A percentile compares a stretch with the other conserved stretches of the same genome.
Conservation (phyloP, 2,888 invertebrate species). For the Homarus gammarus region DNA sequence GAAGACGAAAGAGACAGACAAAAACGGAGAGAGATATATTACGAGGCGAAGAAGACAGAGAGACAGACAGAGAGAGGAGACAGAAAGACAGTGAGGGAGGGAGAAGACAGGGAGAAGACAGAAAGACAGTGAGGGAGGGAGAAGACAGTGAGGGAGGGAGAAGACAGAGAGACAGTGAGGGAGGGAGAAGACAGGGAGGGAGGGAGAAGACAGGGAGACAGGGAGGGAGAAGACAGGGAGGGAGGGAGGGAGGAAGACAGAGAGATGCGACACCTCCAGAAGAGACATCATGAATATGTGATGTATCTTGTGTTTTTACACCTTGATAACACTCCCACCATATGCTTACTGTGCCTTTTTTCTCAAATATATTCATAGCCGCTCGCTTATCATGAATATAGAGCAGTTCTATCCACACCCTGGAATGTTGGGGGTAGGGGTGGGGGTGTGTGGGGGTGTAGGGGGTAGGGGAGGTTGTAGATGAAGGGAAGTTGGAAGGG, state of each 20-base stretch:
- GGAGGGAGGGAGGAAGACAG: no score
- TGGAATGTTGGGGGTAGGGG: not conserved
- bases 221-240: not conserved
- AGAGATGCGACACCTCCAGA: no score
- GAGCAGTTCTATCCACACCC: conserved; percentile 26
- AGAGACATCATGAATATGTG: conserved; percentile 1
- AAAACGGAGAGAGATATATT: not conserved
- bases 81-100: not conserved
- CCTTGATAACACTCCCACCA: not conserved
- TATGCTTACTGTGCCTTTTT: conserved; percentile 29
- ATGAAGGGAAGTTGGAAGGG: no score
- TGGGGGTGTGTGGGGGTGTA: not conserved
- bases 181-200: not conserved
- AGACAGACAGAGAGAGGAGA: not conserved
- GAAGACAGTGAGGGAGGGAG: no score
- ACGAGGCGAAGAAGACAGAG: not conserved
- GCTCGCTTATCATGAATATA: conserved; percentile 38
- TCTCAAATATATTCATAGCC: conserved; percentile 32
- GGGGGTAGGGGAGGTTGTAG: not conserved
- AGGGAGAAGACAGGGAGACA: not conserved
- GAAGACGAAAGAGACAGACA: not conserved
- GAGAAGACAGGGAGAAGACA: not conserved
- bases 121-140: not conserved
- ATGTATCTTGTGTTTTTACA: conserved; percentile 32
- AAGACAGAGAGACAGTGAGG: not conserved